Base-by-base conservation (phyloP, 2,888 invertebrate genomes). In the Trichopria drosophilae region DNA sequence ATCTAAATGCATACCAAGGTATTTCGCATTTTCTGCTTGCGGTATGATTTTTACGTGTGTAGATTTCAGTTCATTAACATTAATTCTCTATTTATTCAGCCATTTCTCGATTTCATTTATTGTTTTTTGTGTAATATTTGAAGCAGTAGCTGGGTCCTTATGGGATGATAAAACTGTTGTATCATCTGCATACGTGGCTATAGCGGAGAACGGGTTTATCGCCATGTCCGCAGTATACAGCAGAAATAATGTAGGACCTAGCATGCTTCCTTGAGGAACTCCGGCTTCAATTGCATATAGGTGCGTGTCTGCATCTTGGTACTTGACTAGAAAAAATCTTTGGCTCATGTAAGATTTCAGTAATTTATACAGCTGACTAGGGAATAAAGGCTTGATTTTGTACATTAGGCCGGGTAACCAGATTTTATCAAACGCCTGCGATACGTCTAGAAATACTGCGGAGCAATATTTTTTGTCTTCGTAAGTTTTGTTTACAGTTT, bases 31-130 rank as follows among this genome's bases (percentile, higher is more conserved):
- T 29, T 12, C n/a, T 28, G 1, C 28, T 18, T 32, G 29, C 5
- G 29, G 29, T 13, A 29, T n/a, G n/a, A 29, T 5, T 4, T 5
- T 7, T 29, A 61, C 32, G 35, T 61, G 55, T 9, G 43, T 39
- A 6, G 58, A 59, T 55, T 63, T 64, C 0, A 7, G 9, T 23
- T 60, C 57, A 43, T 57, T 60, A 7, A 53, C 32, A 42, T 61
- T 59, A 10, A 55, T 63, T 40, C 47, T 42, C n/a, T n/a, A n/a
- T 58, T 57, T 51, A 39, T 53, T 23, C 6, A 34, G 20, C n/a
- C n/a, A n/a, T n/a, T n/a, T n/a, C n/a, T n/a, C n/a, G n/a, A n/a
- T n/a, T n/a, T n/a, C n/a, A n/a, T n/a, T n/a, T n/a, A n/a, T n/a
- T n/a, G n/a, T n/a, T n/a, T n/a, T n/a, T n/a, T n/a, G n/a, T n/a